Conservation (phyloP, 2,113 vertebrate genomes). For the Calcarius ornatus region DNA sequence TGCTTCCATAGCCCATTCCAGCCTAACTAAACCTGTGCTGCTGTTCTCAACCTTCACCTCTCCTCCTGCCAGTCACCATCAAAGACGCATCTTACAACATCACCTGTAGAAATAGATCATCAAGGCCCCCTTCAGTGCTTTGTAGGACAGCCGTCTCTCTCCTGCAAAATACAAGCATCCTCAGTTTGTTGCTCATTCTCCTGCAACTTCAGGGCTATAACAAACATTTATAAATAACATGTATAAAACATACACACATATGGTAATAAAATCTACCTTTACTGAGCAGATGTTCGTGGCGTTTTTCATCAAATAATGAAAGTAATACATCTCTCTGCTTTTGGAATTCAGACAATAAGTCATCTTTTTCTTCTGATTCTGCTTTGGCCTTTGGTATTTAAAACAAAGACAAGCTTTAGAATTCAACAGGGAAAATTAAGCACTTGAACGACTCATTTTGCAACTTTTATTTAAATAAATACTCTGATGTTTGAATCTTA, state of each 20-base stretch:
- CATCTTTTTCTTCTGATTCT: constrained; percentile 88
- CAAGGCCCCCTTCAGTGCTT: constrained; percentile 88
- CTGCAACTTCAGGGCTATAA: not conserved
- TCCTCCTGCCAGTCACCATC: not conserved
- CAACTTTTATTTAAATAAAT: not conserved
- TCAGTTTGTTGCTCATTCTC: not conserved
- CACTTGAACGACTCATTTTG: not conserved
- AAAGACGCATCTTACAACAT: not conserved
- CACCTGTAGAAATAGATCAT: constrained; percentile 99
- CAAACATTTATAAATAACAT: not conserved
- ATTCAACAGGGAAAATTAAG: not conserved
- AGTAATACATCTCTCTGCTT: constrained; percentile 85
- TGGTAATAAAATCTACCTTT: constrained; percentile 76
- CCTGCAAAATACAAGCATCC: constrained; percentile 66
- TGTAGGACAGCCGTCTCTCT: constrained; percentile 84
- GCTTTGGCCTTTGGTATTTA: constrained; percentile 68
- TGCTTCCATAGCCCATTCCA: not conserved
- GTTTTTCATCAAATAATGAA: constrained; percentile 91
- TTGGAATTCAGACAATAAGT: constrained; percentile 80
- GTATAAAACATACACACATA: not conserved
- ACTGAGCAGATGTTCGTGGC: constrained; percentile 88
- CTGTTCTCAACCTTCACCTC: not conserved
- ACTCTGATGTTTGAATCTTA: not conserved
- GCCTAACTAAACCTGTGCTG: not conserved
- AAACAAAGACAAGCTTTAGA: constrained; percentile 19